Percentiles rank a stretch among this genome's conserved stretches.
Conservation (phyloP, 2,797 vertebrate species). For the Sebastes kiyomatsui region DNA sequence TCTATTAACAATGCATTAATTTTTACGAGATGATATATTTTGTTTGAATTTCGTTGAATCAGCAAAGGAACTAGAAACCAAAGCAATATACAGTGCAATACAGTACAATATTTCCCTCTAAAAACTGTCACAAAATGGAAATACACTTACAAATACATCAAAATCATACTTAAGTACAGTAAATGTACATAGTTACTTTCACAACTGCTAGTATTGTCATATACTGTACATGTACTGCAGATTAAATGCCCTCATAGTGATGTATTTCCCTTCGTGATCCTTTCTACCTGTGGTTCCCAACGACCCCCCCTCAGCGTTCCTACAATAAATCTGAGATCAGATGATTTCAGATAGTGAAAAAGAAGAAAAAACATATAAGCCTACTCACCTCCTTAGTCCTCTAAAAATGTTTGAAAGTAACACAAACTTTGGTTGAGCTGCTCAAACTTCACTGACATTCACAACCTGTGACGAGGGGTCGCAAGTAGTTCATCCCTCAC, state of each 20-base stretch:
- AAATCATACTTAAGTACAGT: neutral
- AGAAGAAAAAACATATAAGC: neutral
- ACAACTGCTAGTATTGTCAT: neutral
- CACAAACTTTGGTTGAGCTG: neutral
- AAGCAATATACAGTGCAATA: too few species aligned
- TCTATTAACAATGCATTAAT: neutral
- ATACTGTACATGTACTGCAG: neutral
- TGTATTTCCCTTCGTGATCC: neutral
- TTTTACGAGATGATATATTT: neutral
- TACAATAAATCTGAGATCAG: neutral
- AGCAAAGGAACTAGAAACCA: neutral
- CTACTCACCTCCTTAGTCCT: neutral
- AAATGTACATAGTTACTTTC: neutral
- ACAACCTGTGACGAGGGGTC: neutral
- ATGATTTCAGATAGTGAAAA: neutral
- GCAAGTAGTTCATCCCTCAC: neutral
- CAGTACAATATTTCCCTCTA: neutral
- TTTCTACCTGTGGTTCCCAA: neutral
- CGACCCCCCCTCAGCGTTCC: neutral
- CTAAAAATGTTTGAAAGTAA: neutral
- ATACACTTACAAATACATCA: neutral
- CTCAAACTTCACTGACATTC: neutral
- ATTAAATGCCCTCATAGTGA: neutral
- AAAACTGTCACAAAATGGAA: neutral
- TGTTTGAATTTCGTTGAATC: neutral